Conservation (phyloP, 2,888 invertebrate species). For the Acanthosepion esculentum region DNA sequence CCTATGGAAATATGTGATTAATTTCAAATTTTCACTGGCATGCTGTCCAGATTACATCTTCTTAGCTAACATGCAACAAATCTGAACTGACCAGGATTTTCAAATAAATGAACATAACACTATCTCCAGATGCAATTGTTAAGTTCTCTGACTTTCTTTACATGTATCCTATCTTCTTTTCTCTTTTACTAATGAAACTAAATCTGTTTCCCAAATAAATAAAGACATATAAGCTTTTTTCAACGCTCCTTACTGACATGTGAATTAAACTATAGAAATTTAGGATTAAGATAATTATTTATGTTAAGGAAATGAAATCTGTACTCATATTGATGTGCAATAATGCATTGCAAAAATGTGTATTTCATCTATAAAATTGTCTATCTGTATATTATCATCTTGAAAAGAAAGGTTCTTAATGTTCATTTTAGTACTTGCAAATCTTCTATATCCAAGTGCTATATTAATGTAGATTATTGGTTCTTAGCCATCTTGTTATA, state of each 20-base stretch:
- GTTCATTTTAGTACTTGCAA: no score
- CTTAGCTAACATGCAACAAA: conserved; percentile 11
- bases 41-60: background rate
- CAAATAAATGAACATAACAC: background rate
- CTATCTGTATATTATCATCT: no score
- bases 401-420: no score
- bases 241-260: background rate
- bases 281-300: background rate
- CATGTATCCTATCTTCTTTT: background rate
- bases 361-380: no score
- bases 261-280: background rate
- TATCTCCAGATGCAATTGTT: conserved; percentile 1
- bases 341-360: no score
- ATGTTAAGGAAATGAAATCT: no score
- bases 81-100: conserved; percentile 15
- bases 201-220: background rate
- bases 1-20: conserved; percentile 33
- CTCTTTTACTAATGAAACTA: background rate
- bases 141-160: background rate
- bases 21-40: conserved; percentile 13
- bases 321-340: no score
- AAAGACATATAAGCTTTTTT: background rate
- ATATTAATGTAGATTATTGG: no score
- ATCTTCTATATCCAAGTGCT: no score
- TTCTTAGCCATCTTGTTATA: no score